These are phyloP conservation scores for Syrista parreyssii DNA, from an alignment of 2,888 invertebrate species.

Conservation along the genomic window DNA sequence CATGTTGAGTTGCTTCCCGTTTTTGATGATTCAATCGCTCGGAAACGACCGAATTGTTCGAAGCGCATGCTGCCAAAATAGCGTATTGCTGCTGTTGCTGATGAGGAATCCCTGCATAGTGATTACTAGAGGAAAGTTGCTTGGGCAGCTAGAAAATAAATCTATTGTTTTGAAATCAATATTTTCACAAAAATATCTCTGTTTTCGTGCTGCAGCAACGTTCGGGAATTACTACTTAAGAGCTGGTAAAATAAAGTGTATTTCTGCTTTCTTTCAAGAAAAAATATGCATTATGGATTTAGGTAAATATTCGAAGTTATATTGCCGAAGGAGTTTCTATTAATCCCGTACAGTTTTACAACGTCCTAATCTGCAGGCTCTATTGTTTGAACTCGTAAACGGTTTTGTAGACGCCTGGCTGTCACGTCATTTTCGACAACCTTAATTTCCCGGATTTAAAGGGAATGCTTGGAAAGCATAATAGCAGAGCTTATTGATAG, in stretches of 20 bases:
- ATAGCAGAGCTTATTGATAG: not conserved
- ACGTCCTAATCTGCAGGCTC: not conserved
- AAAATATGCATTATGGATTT: not conserved
- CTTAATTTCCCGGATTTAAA: not conserved
- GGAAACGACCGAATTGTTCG: not conserved
- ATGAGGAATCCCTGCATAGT: not conserved
- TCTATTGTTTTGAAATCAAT: not conserved
- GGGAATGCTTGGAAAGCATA: not conserved
- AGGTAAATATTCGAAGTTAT: not conserved
- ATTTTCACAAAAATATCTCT: not conserved
- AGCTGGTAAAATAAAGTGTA: not conserved
- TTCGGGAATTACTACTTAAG: not conserved
- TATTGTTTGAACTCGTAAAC: not conserved
- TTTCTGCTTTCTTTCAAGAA: not conserved
- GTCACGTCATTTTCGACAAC: not conserved
- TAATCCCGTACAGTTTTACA: not conserved
- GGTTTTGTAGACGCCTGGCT: not conserved
- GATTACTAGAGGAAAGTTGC: not conserved
- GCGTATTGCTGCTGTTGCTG: conserved; percentile 5
- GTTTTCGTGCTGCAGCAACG: not conserved
- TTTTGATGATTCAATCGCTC: not conserved
- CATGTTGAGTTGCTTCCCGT: not conserved
- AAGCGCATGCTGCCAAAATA: conserved; percentile 3
- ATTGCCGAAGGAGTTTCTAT: not conserved
- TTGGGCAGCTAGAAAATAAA: not conserved